phyloP scores from a whole-genome alignment of 2,797 vertebrate genomes.

The Scarus forsteni region DNA sequence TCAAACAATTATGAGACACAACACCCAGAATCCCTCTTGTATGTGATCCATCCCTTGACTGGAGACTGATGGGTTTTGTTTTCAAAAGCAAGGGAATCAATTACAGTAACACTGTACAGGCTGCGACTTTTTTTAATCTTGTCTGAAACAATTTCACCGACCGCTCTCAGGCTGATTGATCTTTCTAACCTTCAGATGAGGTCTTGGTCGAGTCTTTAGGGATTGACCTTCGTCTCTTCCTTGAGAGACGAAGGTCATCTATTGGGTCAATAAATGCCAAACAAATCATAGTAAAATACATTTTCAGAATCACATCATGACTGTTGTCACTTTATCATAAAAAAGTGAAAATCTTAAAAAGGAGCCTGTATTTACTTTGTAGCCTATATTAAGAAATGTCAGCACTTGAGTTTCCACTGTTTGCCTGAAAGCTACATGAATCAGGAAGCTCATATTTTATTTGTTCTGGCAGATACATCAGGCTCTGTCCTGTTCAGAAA shows the following conservation, averaged over 20 bases:
- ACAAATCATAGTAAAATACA: constrained; percentile 52
- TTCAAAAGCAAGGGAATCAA: constrained; percentile 33
- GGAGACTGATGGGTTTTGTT: constrained; percentile 36
- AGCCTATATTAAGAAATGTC: not conserved
- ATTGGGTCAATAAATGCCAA: constrained; percentile 23
- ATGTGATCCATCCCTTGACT: constrained; percentile 14
- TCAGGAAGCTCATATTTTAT: not conserved
- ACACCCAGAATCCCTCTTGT: constrained; percentile 45
- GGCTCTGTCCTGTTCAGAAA: not conserved
- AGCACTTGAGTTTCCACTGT: not conserved
- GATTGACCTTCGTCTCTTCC: constrained; percentile 47
- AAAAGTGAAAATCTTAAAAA: not conserved
- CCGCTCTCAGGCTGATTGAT: constrained; percentile 54
- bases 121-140: constrained; percentile 23
- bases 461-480: not conserved
- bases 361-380: not conserved
- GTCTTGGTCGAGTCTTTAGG: constrained; percentile 35
- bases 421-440: not conserved
- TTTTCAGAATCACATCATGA: not conserved
- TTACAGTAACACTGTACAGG: constrained; percentile 31
- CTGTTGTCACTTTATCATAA: not conserved
- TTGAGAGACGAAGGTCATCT: constrained; percentile 38
- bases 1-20: constrained; percentile 53
- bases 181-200: constrained; percentile 37
- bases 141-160: constrained; percentile 38